Percentiles rank a stretch among this genome's conserved stretches.
Evolutionary conservation across 2,797 vertebrate genomes (phyloP).

Genomic region (Aeoliscus strigatus): DNA sequence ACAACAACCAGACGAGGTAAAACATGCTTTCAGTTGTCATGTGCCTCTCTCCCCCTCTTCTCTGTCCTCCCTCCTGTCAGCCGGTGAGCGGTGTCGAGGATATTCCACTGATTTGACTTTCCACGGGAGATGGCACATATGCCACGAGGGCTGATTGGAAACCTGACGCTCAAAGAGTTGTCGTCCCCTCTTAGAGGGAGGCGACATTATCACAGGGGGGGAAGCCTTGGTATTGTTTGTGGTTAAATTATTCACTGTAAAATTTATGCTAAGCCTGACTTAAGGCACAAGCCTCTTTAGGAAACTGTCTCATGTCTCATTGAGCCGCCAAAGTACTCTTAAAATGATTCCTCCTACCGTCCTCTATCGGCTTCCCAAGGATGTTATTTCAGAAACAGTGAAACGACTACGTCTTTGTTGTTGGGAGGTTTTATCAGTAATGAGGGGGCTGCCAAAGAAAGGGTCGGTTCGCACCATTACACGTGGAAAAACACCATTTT

Average conservation of each 20-base stretch:
- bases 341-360: conserved; percentile 27
- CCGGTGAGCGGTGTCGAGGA: conserved; percentile 46
- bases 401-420: conserved; percentile 2
- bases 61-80: conserved; percentile 16
- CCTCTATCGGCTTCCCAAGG: conserved; percentile 20
- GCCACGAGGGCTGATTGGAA: conserved; percentile 42
- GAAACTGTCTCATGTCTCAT: conserved; percentile 45
- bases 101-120: conserved; percentile 49
- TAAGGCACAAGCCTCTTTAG: conserved; percentile 38
- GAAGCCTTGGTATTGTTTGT: conserved; percentile 35
- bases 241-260: conserved; percentile 42
- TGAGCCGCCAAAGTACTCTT: conserved; percentile 30
- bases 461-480: conserved; percentile 1
- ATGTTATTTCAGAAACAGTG: conserved; percentile 14
- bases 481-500: background rate
- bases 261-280: conserved; percentile 53
- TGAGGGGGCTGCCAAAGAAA: background rate
- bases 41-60: conserved; percentile 9
- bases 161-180: conserved; percentile 31
- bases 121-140: conserved; percentile 43
- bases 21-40: conserved; percentile 32
- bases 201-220: conserved; percentile 12
- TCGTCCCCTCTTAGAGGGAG: conserved; percentile 18
- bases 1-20: conserved; percentile 37
- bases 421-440: background rate